Evolutionary conservation across 1,140 invertebrate species (phyloP).

Genomic region (Notospermus geniculatus): DNA sequence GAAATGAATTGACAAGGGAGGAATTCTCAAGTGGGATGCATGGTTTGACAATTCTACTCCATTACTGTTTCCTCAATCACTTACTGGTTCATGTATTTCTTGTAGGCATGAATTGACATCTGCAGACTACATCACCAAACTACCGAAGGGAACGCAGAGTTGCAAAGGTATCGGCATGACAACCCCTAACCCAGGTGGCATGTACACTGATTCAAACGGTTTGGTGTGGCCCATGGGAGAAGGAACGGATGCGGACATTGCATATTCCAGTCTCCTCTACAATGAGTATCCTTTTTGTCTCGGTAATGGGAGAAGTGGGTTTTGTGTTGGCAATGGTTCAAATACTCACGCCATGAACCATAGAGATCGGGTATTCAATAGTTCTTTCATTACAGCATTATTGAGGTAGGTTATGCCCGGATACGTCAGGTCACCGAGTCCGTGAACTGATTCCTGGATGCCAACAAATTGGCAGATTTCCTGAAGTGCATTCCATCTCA

Average conservation of each 20-base stretch:
- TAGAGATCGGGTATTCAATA: too few species aligned
- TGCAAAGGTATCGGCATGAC: conserved; percentile 53
- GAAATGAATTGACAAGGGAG: too few species aligned
- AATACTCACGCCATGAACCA: too few species aligned
- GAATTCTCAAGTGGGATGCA: too few species aligned
- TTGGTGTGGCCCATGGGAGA: conserved; percentile 51
- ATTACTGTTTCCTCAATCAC: background rate
- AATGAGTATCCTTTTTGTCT: conserved; percentile 55
- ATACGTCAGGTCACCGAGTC: too few species aligned
- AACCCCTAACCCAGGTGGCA: conserved; percentile 37
- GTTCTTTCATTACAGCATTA: background rate
- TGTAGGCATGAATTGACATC: conserved; percentile 47
- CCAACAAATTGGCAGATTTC: conserved; percentile 4
- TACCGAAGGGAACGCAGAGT: conserved; percentile 55
- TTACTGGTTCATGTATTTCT: conserved; percentile 12
- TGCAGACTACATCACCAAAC: conserved; percentile 39
- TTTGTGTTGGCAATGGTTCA: too few species aligned
- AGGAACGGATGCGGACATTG: conserved; percentile 27
- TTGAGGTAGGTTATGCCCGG: too few species aligned
- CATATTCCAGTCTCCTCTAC: conserved; percentile 49
- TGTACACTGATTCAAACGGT: conserved; percentile 38
- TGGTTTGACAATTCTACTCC: background rate
- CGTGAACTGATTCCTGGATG: too few species aligned
- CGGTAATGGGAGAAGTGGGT: too few species aligned
- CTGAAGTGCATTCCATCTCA: background rate